Base-by-base conservation (phyloP, 2,797 vertebrate genomes). In the Epinephelus awoara region DNA sequence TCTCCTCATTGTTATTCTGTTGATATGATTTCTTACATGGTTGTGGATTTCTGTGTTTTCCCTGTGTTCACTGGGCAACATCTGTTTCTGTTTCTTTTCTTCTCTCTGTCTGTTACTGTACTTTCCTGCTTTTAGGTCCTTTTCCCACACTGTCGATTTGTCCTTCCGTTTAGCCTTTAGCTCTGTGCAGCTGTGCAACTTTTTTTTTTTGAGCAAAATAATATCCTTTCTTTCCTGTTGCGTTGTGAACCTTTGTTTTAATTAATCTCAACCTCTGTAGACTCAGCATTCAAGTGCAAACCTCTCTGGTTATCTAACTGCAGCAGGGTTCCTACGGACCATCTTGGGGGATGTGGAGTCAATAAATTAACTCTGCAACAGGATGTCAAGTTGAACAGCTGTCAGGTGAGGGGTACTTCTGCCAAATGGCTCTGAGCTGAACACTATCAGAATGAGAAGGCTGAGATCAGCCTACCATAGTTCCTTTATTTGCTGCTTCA, bases 91-190 rank as follows among this genome's bases (percentile, higher is more conserved):
- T 81, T 51, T 56, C 70, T 21, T 21, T 42, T 25, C 9, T 68
- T 85, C 38, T 55, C 13, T 64, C 38, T 57, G 29, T 66, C 27
- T 27, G 38, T 59, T 40, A 13, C 40, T 57, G 23, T 42, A 18
- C 25, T 72, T 63, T 51, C 46, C 21, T 21, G 62, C 14, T 40
- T 46, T 54, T 34, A 73, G 27, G 47, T 63, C 52, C 57, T 62
- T 64, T 75, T 85, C 83, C 76, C 81, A 80, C 83, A 74, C 69
- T 84, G 25, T 46, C 42, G 27, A 58, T 56, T 38, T 71, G 61
- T 73, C 51, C 73, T 58, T 59, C 79, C 47, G n/a, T 66, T 51
- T 68, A 59, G 25, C 76, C 59, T 67, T 75, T 47, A 62, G 50
- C 65, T 54, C 54, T 49, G 12, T 49, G 50, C 80, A 83, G 69